Percentiles rank a stretch among this genome's conserved stretches.
phyloP scores from a whole-genome alignment of 2,888 invertebrate species.

The Odontocerum albicorne region DNA sequence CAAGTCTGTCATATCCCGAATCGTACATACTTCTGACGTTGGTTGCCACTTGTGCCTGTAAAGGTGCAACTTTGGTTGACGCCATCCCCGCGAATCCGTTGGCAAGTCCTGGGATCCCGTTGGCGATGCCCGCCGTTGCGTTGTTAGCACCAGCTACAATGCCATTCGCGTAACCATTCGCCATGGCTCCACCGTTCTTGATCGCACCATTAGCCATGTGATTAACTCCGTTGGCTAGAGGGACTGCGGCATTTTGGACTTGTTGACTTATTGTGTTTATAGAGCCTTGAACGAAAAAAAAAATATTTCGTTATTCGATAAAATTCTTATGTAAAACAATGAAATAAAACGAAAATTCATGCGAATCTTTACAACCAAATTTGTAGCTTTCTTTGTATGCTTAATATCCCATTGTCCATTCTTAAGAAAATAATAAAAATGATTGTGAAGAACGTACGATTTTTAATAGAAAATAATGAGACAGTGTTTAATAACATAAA shows the following conservation, averaged over 20 bases:
- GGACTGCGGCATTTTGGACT: slow-evolving; percentile 18
- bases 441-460: no score
- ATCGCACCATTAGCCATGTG: slow-evolving; percentile 46
- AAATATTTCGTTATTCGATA: no score
- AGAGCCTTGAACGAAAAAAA: slow-evolving; percentile 22
- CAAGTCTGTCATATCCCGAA: slow-evolving; percentile 7
- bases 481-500: no score
- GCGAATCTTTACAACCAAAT: no score
- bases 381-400: no score
- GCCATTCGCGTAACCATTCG: slow-evolving; percentile 37
- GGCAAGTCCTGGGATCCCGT: slow-evolving; percentile 18
- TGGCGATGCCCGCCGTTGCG: neutral
- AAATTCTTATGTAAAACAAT: no score
- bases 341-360: no score
- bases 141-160: slow-evolving; percentile 13
- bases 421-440: no score
- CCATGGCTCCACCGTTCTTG: slow-evolving; percentile 36
- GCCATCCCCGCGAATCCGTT: slow-evolving; percentile 45
- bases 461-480: no score
- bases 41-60: slow-evolving; percentile 10
- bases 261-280: slow-evolving; percentile 40
- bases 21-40: slow-evolving; percentile 10
- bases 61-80: slow-evolving; percentile 39
- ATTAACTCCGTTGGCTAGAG: slow-evolving; percentile 51
- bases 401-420: no score